Conservation (phyloP, 1,140 invertebrate species). For the Marisa cornuarietis region DNA sequence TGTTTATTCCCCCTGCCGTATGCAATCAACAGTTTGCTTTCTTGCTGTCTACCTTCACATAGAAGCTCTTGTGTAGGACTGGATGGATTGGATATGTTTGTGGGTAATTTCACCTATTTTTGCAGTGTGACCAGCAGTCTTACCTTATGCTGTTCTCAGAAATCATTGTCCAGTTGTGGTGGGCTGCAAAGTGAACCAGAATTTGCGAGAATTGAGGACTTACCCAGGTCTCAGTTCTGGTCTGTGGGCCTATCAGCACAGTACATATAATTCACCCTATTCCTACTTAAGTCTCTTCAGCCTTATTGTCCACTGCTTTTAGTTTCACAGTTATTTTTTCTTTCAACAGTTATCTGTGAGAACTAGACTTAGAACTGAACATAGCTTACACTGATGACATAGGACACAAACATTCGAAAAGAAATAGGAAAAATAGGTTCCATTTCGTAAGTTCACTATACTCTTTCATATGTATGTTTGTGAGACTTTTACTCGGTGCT, state of each 20-base stretch:
- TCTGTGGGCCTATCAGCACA: conserved; percentile 23
- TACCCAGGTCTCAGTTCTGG: conserved; percentile 19
- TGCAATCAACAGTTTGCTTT: too few relatives aligned
- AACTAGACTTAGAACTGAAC: not conserved
- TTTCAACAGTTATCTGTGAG: conserved; percentile 2
- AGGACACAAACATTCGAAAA: not conserved
- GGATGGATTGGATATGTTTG: not conserved
- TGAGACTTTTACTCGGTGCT: too few relatives aligned
- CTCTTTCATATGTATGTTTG: too few relatives aligned
- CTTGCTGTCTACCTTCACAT: too few relatives aligned
- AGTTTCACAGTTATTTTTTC: conserved; percentile 3
- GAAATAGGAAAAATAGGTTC: not conserved
- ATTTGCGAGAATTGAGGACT: conserved; percentile 18
- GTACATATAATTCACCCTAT: not conserved
- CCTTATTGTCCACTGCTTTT: not conserved
- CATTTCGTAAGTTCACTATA: too few relatives aligned
- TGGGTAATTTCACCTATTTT: conserved; percentile 23
- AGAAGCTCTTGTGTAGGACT: too few relatives aligned
- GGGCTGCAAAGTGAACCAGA: conserved; percentile 18
- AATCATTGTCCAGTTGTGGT: conserved; percentile 19
- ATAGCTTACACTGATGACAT: too few relatives aligned
- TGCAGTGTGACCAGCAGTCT: conserved; percentile 18
- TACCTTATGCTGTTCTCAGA: conserved; percentile 22
- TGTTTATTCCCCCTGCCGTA: too few relatives aligned
- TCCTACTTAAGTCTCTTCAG: not conserved